Percentiles rank a stretch among this genome's conserved stretches.
Conservation (phyloP, 1,140 invertebrate species). For the Drosophila parvula region DNA sequence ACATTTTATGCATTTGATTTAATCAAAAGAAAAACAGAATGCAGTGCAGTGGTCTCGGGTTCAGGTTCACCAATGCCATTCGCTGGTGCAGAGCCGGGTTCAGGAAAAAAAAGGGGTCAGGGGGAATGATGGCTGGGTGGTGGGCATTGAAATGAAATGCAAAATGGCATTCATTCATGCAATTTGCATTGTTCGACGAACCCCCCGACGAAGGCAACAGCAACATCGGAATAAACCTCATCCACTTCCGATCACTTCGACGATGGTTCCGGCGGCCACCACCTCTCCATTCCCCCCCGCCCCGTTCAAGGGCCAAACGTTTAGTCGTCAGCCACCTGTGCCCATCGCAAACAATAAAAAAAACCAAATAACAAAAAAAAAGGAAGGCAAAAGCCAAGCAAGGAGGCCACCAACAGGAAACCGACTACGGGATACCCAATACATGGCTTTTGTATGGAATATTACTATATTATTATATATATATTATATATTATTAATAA, state of each 20-base stretch:
- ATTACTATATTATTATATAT: no score
- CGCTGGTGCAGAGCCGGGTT: slow-evolving; percentile 1
- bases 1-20: slow-evolving; percentile 83
- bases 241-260: slow-evolving; percentile 34
- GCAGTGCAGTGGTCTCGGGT: slow-evolving; percentile 35
- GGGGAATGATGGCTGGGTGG: slow-evolving; percentile 3
- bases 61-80: slow-evolving; percentile 50
- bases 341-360: slow-evolving; percentile 38
- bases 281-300: neutral
- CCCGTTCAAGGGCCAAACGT: slow-evolving; percentile 17
- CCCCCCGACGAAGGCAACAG: slow-evolving; percentile 5
- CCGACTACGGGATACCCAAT: neutral
- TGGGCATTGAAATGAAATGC: slow-evolving; percentile 72
- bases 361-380: neutral
- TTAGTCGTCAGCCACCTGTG: slow-evolving; percentile 42
- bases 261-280: neutral
- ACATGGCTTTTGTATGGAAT: neutral
- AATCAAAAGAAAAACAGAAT: slow-evolving; percentile 80
- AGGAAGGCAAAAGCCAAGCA: slow-evolving; percentile 3
- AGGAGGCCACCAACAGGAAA: accelerated
- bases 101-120: slow-evolving; percentile 2
- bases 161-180: slow-evolving; percentile 82
- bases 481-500: no score
- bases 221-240: slow-evolving; percentile 17
- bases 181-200: slow-evolving; percentile 76